Evolutionary conservation across 2,113 vertebrate species (phyloP), one percentile per base, ranked within the genome.

Genomic region (Coptodon bakossiorum): DNA sequence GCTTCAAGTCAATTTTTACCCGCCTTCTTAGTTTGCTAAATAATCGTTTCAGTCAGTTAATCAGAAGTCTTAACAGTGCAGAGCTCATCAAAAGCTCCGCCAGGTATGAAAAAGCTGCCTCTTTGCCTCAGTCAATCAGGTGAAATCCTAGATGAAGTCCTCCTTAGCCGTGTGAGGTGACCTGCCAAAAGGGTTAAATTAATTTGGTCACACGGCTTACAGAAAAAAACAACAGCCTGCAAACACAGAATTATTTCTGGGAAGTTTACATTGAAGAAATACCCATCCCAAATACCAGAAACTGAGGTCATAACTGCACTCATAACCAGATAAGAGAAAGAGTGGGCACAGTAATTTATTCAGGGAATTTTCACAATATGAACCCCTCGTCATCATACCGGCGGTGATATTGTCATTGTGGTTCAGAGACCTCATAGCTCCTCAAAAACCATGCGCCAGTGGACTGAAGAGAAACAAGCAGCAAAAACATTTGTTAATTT

Each of bases 301-400:
- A 90, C 57, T 52, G 81, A 88, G 84, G 61, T 93, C 90, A 90
- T 54, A 86, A 82, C 88, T 43, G 78, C 79, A 84, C 87, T 93
- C 92, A 89, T 87, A 86, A 91, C 63, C 81, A 88, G 91, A 95
- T 85, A 87, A 92, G 88, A 91, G 84, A 94, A 89, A 38, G 94
- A 91, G 93, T 94, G 91, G 92, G 91, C 89, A 50, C 84, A 24
- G 54, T 94, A 94, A 94, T 94, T 93, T 94, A 95, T 95, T 93
- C 94, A 90, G 94, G 94, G 93, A 94, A 91, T 94, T 95, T 78
- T 95, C 91, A 88, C 88, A 88, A 89, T 92, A 92, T 86, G 91
- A 93, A 36, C 50, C 14, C 56, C 61, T 14, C 48, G 43, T 91
- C 87, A 66, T 73, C 9, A 2, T 68, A 34, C 45, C 3, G 89